These are phyloP conservation scores for Malaclemys terrapin DNA, from an alignment of 2,113 vertebrate species.

Conservation along the genomic window DNA sequence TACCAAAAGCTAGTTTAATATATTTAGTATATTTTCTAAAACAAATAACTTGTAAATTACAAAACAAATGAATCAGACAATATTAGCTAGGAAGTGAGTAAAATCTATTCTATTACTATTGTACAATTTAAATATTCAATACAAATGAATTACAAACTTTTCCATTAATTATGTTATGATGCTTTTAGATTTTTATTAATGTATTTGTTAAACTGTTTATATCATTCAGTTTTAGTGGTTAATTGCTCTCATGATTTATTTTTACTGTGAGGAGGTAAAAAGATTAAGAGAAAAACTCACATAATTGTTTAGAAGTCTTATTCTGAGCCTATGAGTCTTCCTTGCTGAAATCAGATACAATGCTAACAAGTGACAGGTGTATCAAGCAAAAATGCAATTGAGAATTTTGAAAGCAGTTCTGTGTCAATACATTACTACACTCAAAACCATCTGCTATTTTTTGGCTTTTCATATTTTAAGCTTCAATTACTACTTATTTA, in stretches of 20 bases:
- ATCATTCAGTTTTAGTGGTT: neutral
- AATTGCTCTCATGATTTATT: neutral
- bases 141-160: neutral
- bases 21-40: neutral
- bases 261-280: neutral
- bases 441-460: neutral
- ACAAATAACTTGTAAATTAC: neutral
- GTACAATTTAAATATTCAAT: neutral
- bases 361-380: neutral
- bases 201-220: neutral
- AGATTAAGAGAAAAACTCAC: neutral
- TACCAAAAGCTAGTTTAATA: neutral
- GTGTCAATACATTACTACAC: neutral
- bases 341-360: neutral
- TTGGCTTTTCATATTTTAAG: neutral
- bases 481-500: neutral
- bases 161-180: neutral
- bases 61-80: neutral
- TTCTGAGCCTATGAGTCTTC: neutral
- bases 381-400: neutral
- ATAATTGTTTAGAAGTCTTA: neutral
- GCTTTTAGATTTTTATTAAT: neutral
- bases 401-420: neutral
- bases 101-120: neutral
- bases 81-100: neutral